Evolutionary conservation across 2,888 invertebrate genomes (phyloP).

Genomic region (Xanthia togata): DNA sequence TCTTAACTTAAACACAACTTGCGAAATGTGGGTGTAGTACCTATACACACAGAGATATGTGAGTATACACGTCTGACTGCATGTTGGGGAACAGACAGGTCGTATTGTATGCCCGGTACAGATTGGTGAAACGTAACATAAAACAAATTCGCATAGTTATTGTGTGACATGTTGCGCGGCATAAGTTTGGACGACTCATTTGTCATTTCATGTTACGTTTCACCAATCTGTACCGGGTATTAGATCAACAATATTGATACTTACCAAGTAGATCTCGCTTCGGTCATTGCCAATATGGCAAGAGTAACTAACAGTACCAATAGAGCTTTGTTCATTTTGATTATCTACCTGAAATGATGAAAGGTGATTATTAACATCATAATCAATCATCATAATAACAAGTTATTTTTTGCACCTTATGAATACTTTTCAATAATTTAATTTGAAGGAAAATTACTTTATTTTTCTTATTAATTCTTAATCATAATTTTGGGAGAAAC

Average conservation of each 20-base stretch:
- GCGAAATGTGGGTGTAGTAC: neutral
- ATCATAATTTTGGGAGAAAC: neutral
- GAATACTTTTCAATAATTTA: neutral
- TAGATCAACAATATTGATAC: slow-evolving; percentile 10
- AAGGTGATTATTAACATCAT: neutral
- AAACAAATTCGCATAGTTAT: neutral
- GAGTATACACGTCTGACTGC: neutral
- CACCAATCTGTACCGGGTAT: neutral
- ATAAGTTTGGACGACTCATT: neutral
- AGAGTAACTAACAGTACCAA: slow-evolving; percentile 67
- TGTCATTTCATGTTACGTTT: neutral
- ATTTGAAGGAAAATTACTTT: neutral
- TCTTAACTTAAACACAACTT: neutral
- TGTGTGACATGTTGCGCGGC: neutral
- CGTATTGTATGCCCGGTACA: neutral
- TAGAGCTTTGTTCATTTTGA: slow-evolving; percentile 73
- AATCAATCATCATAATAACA: neutral
- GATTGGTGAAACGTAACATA: neutral
- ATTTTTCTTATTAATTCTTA: neutral
- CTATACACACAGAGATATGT: neutral
- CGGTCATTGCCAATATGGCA: slow-evolving; percentile 67
- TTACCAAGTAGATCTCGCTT: slow-evolving; percentile 69
- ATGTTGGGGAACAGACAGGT: neutral
- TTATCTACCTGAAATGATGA: slow-evolving; percentile 34
- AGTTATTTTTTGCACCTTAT: neutral